Evolutionary conservation across 1,140 invertebrate species (phyloP).

Genomic region (Achroia grisella): DNA sequence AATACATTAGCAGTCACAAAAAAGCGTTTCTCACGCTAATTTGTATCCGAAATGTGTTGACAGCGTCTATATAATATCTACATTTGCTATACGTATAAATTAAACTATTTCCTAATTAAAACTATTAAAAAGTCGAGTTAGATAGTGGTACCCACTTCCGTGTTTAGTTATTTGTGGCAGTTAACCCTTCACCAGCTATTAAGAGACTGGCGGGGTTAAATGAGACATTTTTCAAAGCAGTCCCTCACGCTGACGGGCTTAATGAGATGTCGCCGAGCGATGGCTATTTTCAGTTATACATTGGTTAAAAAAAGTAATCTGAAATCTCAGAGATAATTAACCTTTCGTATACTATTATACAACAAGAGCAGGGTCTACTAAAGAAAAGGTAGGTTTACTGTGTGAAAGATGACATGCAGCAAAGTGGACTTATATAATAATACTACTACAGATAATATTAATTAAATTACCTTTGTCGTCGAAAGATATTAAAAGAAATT

Average conservation of each 20-base stretch:
- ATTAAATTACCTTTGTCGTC: no score
- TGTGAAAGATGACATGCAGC: no score
- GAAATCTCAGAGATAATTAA: slow-evolving; percentile 37
- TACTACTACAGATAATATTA: no score
- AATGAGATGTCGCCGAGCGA: slow-evolving; percentile 64
- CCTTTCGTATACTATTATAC: slow-evolving; percentile 3
- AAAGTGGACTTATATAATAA: no score
- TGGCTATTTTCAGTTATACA: slow-evolving; percentile 59
- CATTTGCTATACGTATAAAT: slow-evolving; percentile 43
- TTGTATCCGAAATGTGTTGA: slow-evolving; percentile 37
- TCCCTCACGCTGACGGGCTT: slow-evolving; percentile 40
- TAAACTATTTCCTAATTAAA: slow-evolving; percentile 72
- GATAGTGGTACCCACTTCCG: slow-evolving; percentile 54
- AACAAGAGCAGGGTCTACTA: not conserved
- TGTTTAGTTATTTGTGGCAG: slow-evolving; percentile 56
- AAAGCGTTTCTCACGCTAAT: slow-evolving; percentile 50
- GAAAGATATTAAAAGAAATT: no score
- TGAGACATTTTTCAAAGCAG: slow-evolving; percentile 66
- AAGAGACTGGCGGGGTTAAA: slow-evolving; percentile 63
- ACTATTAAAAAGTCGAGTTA: slow-evolving; percentile 56
- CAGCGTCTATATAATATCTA: slow-evolving; percentile 20
- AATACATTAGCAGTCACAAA: not conserved
- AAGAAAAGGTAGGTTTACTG: no score
- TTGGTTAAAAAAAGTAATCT: slow-evolving; percentile 25
- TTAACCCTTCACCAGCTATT: slow-evolving; percentile 65